These are phyloP conservation scores for Watsonalla binaria DNA, from an alignment of 2,888 invertebrate genomes.

Conservation along the genomic window DNA sequence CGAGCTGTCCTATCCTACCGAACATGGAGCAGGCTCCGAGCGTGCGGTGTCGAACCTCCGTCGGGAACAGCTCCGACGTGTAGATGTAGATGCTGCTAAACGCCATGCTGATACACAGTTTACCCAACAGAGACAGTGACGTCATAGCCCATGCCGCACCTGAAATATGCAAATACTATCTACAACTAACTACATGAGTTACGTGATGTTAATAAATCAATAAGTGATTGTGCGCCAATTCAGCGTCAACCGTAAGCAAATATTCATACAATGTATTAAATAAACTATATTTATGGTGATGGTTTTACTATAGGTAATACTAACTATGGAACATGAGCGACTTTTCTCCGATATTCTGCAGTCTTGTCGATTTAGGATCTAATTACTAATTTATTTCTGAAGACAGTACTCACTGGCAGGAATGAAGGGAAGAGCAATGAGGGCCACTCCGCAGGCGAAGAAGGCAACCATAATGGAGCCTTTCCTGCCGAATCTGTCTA, in stretches of 20 bases:
- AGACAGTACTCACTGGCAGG: slow-evolving; percentile 63
- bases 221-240: no score
- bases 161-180: slow-evolving; percentile 23
- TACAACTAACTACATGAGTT: slow-evolving; percentile 1
- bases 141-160: slow-evolving; percentile 67
- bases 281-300: no score
- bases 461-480: slow-evolving; percentile 77
- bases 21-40: slow-evolving; percentile 82
- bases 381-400: background rate
- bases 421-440: slow-evolving; percentile 78
- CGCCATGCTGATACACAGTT: slow-evolving; percentile 67
- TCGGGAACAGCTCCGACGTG: slow-evolving; percentile 84
- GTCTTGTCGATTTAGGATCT: no score
- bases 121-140: slow-evolving; percentile 70
- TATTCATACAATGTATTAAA: no score
- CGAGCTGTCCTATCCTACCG: slow-evolving; percentile 81
- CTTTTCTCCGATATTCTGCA: no score
- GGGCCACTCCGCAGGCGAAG: slow-evolving; percentile 75
- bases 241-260: no score
- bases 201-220: background rate
- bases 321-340: no score
- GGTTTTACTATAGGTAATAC: no score
- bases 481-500: slow-evolving; percentile 80
- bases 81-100: slow-evolving; percentile 74
- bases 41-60: slow-evolving; percentile 79